Conservation (phyloP, 2,113 vertebrate genomes). For the Guaruba guarouba region DNA sequence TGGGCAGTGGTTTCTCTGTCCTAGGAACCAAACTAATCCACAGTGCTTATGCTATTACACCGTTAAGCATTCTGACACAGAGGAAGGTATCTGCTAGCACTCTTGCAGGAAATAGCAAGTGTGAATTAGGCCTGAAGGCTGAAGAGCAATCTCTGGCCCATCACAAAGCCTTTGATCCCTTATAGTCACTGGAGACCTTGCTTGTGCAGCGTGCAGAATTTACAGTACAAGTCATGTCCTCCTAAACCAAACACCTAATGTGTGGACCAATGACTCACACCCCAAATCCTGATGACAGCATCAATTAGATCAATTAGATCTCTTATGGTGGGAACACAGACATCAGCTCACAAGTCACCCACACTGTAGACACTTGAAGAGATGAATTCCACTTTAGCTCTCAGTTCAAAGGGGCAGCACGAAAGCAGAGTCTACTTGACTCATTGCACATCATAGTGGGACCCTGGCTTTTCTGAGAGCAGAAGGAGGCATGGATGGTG, state of each 20-base stretch:
- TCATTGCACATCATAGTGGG: rapidly evolving
- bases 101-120: background rate
- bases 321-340: rapidly evolving
- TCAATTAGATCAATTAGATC: background rate
- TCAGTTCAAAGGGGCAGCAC: background rate
- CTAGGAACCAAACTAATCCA: background rate
- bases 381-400: background rate
- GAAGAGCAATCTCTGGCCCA: background rate
- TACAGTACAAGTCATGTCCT: background rate
- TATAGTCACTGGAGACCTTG: background rate
- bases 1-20: background rate
- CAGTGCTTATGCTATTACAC: rapidly evolving
- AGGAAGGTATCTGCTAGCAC: background rate
- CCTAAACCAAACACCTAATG: background rate
- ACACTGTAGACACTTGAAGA: background rate
- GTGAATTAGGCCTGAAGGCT: background rate
- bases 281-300: background rate
- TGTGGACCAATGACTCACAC: background rate
- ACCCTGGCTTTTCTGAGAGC: background rate
- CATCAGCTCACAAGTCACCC: background rate
- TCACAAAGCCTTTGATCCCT: background rate
- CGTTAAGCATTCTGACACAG: background rate
- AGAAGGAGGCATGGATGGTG: background rate
- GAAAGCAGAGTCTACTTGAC: background rate
- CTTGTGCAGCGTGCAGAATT: background rate